Evolutionary conservation across 2,888 invertebrate genomes (phyloP).

Genomic region (Oegoconia quadripuncta): DNA sequence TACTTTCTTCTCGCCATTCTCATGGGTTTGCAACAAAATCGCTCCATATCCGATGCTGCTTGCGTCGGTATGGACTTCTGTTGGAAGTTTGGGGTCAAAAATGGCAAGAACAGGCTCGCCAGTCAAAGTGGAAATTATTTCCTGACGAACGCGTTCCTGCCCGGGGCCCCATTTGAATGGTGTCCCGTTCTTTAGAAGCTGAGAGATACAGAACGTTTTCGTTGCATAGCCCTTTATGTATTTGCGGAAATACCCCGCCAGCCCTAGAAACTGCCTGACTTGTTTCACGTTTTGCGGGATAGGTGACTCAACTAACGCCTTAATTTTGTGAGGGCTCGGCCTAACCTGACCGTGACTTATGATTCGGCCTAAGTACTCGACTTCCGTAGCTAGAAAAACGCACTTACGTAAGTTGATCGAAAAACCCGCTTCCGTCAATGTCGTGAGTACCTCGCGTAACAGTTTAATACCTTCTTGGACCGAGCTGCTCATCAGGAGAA

Average conservation of each 20-base stretch:
- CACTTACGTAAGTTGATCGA: constrained; percentile 21
- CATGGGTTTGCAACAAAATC: too few species aligned
- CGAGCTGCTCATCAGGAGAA: constrained; percentile 14
- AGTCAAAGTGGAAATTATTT: constrained; percentile 13
- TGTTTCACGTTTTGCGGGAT: background rate
- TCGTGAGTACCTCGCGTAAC: constrained; percentile 12
- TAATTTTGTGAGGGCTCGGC: constrained; percentile 6
- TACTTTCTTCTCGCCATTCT: background rate
- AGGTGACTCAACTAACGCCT: background rate
- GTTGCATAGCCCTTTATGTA: constrained; percentile 9
- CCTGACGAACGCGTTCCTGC: constrained; percentile 8
- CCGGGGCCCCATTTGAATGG: constrained; percentile 13
- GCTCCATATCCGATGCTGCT: background rate
- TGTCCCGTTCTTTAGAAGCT: constrained; percentile 7
- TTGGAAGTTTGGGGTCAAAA: constrained; percentile 18
- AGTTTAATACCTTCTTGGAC: constrained; percentile 12
- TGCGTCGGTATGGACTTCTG: constrained; percentile 21
- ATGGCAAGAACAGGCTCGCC: constrained; percentile 16
- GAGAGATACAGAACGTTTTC: constrained; percentile 14
- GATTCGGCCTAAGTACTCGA: constrained; percentile 21
- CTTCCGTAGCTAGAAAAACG: constrained; percentile 15
- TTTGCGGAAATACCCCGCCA: constrained; percentile 10
- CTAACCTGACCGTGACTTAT: constrained; percentile 10
- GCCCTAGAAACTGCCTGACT: constrained; percentile 8
- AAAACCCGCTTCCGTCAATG: constrained; percentile 20